Conservation (phyloP, 2,113 vertebrate genomes). For the Leucoraja erinaceus region DNA sequence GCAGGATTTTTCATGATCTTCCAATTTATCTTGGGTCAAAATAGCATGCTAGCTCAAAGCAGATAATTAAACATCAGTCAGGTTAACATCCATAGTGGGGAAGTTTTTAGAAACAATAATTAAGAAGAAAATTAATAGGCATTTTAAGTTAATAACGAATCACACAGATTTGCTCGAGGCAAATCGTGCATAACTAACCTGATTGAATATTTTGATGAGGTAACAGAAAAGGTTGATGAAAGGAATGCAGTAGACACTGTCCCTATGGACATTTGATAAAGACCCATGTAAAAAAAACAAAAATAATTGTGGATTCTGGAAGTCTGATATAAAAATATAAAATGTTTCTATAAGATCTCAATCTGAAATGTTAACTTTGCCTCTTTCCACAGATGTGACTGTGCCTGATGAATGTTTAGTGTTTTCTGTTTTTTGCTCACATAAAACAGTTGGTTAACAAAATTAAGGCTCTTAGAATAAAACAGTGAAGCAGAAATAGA, state of each 20-base stretch:
- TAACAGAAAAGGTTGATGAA: neutral
- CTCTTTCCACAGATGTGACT: neutral
- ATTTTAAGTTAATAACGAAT: neutral
- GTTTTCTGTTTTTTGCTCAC: too few relatives aligned
- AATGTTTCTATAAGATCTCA: neutral
- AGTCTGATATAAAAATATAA: neutral
- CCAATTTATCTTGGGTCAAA: too few relatives aligned
- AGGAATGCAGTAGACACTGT: neutral
- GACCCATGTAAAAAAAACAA: neutral
- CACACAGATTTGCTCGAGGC: neutral
- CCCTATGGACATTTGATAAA: neutral
- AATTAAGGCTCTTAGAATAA: neutral
- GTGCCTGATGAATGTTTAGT: neutral
- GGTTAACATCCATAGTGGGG: too few relatives aligned
- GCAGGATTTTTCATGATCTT: too few relatives aligned
- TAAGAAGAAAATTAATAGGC: neutral
- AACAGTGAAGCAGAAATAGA: too few relatives aligned
- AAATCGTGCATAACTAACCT: neutral
- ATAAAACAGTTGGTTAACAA: neutral
- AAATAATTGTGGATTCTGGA: neutral
- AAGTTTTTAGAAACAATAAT: neutral
- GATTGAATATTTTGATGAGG: neutral
- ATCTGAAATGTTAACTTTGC: neutral
- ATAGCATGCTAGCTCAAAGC: too few relatives aligned
- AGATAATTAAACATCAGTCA: too few relatives aligned